phyloP scores from a whole-genome alignment of 2,113 vertebrate genomes.

The Albula glossodonta region DNA sequence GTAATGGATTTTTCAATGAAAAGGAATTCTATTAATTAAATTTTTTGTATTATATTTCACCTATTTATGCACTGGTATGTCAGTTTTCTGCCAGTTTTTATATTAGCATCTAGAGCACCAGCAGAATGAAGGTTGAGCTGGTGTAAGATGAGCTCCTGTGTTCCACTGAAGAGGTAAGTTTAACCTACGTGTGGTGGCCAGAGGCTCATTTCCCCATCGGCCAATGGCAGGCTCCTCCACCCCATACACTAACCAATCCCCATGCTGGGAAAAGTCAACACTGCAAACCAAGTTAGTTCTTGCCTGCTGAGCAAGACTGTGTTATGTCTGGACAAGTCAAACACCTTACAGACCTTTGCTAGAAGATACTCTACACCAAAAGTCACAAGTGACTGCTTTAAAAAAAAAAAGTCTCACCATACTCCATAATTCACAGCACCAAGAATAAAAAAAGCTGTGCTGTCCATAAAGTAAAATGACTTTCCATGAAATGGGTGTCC shows the following conservation, averaged over 20 bases:
- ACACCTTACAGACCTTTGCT: neutral
- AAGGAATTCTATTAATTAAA: neutral
- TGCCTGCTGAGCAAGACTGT: conserved; percentile 50
- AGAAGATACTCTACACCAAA: neutral
- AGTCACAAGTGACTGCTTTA: neutral
- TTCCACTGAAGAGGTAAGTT: conserved; percentile 18
- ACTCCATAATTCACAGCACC: neutral
- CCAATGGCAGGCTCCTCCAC: conserved; percentile 4
- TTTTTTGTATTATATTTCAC: neutral
- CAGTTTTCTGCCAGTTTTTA: conserved; percentile 24
- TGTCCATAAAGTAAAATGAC: neutral
- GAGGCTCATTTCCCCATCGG: conserved; percentile 1
- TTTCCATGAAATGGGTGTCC: neutral
- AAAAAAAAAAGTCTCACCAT: neutral
- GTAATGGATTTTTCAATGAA: neutral
- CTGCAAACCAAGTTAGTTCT: conserved; percentile 50
- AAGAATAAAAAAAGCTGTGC: neutral
- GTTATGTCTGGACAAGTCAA: conserved; percentile 50
- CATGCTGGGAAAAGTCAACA: conserved; percentile 19
- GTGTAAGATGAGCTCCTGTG: conserved; percentile 22
- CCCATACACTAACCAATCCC: conserved; percentile 30
- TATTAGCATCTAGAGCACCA: conserved; percentile 22
- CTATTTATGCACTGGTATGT: conserved; percentile 28
- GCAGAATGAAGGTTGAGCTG: neutral
- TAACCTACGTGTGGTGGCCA: conserved; percentile 1